phyloP scores from a whole-genome alignment of 2,888 invertebrate genomes.

The Machimus rusticus region DNA sequence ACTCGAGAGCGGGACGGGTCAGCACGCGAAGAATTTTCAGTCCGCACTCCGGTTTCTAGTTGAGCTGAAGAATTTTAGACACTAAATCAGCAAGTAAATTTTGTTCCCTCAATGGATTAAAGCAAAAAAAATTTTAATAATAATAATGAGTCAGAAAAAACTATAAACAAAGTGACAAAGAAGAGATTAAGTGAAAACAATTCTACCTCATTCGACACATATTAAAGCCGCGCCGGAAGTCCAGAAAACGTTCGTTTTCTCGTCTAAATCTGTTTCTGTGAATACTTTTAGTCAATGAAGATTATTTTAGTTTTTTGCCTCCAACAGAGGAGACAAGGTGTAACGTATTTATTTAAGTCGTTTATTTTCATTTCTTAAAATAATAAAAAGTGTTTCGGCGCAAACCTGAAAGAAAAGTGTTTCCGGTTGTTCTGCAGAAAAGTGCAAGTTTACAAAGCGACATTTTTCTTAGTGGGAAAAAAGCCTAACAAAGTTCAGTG shows the following conservation, averaged over 20 bases:
- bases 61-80: background rate
- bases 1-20: slow-evolving; percentile 55
- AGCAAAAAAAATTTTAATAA: background rate
- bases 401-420: background rate
- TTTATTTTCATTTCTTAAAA: background rate
- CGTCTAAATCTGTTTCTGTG: background rate
- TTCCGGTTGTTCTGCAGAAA: background rate
- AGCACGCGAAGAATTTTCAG: slow-evolving; percentile 50
- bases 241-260: background rate
- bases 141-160: background rate
- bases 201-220: slow-evolving; percentile 37
- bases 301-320: background rate
- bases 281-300: slow-evolving; percentile 12
- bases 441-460: background rate
- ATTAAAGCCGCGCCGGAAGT: slow-evolving; percentile 5
- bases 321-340: background rate
- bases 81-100: background rate
- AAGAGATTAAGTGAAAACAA: background rate
- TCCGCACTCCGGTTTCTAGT: slow-evolving; percentile 19
- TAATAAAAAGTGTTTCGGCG: background rate
- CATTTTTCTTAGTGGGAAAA: background rate
- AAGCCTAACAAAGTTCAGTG: background rate
- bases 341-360: slow-evolving; percentile 2
- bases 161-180: background rate
- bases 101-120: slow-evolving; percentile 4